Base-by-base conservation (phyloP, 1,140 invertebrate genomes). In the Heterodera carotae region DNA sequence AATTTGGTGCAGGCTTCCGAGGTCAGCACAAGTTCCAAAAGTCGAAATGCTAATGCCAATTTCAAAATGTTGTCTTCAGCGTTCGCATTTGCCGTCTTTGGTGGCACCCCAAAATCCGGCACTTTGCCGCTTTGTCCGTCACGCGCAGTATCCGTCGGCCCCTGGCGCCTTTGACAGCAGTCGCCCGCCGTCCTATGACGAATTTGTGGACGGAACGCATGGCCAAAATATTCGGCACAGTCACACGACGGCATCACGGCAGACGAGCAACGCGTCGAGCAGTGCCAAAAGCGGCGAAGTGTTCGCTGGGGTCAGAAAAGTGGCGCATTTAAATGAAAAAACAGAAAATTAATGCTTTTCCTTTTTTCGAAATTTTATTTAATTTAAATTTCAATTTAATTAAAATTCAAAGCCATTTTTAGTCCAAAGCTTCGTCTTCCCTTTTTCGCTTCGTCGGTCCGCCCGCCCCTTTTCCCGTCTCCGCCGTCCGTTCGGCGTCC, bases 1-100 rank as follows among this genome's bases (percentile, higher is more conserved):
- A 75, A 67, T 66, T 33, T 75, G 53, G 33, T 75, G 39, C 69
- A 70, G 12, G 69, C 73, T 15, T n/a, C 39, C 33, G 73, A 75
- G 12, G 67, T 66, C 34, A 56, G n/a, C n/a, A n/a, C n/a, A n/a
- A n/a, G n/a, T n/a, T n/a, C n/a, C n/a, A n/a, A n/a, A n/a, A n/a
- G n/a, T n/a, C n/a, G 69, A 34, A 22, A 22, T 27, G 27, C 25
- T 22, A 66, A 25, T 27, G 33, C 12, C 27, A 69, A 69, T 25
- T 29, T 59, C 7, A 18, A 68, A 43, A 6, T 34, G 12, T 71
- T 71, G 43, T 29, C 69, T 34, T 43, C 39, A 43, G 39, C 7
- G 15, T 56, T 22, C 22, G 15, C 48, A 22, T 15, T n/a, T 56
- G 48, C 22, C 22, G 4, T 22, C 48, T 18, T 18, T 18, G 1